Evolutionary conservation across 2,797 vertebrate species (phyloP).

Genomic region (Capromys pilorides): DNA sequence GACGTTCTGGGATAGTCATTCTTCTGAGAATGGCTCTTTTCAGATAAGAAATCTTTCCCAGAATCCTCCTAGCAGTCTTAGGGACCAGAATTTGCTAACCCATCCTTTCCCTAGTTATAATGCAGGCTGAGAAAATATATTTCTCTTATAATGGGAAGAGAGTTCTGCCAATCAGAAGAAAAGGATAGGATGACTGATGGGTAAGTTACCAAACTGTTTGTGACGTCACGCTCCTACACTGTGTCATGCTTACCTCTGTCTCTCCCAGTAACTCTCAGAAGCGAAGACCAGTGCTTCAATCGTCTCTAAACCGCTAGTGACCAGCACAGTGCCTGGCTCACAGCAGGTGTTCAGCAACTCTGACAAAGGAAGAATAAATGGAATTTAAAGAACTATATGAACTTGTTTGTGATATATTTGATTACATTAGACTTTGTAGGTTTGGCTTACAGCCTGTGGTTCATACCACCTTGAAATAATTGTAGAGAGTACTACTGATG

Average conservation of each 20-base stretch:
- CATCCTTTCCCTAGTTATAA: not conserved
- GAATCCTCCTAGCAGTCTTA: not conserved
- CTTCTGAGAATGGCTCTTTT: conserved; percentile 14
- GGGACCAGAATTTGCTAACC: not conserved
- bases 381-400: conserved; percentile 62
- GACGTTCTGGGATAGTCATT: not conserved
- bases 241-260: not conserved
- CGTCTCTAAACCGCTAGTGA: not conserved
- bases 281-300: not conserved
- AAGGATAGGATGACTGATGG: not conserved
- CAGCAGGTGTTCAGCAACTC: not conserved
- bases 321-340: not conserved
- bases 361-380: not conserved
- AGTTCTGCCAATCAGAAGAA: conserved; percentile 4
- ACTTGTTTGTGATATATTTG: conserved; percentile 50
- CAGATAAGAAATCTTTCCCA: conserved; percentile 21
- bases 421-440: conserved; percentile 58
- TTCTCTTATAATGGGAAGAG: not conserved
- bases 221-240: too few relatives aligned
- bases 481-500: not conserved
- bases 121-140: not conserved
- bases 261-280: not conserved
- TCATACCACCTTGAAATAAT: conserved; percentile 60
- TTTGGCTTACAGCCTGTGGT: conserved; percentile 51
- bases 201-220: not conserved